Percentiles rank a stretch among this genome's conserved stretches.
Conservation (phyloP, 1,140 invertebrate genomes). For the Rhopalosiphum maidis region DNA sequence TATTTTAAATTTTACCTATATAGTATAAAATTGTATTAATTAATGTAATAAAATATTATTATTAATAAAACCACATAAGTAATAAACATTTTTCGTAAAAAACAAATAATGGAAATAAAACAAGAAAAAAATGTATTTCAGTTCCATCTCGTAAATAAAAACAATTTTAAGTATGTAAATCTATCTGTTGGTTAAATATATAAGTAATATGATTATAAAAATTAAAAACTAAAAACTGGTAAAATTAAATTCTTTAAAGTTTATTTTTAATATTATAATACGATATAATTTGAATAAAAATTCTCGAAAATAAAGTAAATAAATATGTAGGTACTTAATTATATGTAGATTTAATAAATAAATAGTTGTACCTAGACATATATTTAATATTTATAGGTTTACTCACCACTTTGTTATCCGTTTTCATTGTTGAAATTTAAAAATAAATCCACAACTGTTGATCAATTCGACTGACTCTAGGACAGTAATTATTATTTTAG, state of each 20-base stretch:
- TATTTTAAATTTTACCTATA: background rate
- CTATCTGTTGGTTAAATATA: background rate
- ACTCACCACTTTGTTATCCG: constrained; percentile 16
- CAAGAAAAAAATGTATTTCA: background rate
- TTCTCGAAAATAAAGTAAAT: background rate
- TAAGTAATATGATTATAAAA: background rate
- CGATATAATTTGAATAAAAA: background rate
- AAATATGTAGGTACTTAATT: background rate
- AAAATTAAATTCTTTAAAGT: background rate
- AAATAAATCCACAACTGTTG: background rate
- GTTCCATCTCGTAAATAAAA: background rate
- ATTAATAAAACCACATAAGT: background rate
- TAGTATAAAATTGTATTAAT: background rate
- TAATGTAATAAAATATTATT: background rate
- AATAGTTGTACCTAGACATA: background rate
- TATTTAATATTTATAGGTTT: background rate
- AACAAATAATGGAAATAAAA: background rate
- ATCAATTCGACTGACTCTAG: background rate
- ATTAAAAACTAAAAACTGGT: background rate
- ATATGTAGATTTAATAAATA: background rate
- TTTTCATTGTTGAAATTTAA: background rate
- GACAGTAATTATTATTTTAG: background rate
- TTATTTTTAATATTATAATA: background rate
- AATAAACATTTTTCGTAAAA: background rate
- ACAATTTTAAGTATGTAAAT: background rate